Evolutionary conservation across 1,140 invertebrate genomes (phyloP), one percentile per base, ranked within the genome.

Genomic region (Colletes latitarsis): DNA sequence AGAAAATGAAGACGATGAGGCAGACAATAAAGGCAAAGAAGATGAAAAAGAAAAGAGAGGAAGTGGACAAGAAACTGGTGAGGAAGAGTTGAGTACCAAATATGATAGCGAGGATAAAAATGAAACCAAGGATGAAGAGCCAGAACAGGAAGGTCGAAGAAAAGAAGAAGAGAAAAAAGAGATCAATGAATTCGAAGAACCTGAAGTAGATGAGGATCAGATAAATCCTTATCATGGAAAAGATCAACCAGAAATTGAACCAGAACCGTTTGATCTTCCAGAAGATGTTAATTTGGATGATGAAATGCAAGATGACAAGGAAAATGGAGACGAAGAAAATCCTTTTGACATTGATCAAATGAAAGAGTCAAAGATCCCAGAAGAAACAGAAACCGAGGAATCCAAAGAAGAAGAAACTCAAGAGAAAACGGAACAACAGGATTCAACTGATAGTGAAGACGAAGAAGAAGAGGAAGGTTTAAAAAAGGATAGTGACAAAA

Each of bases 201-300:
- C 94, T 5, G 96, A 97, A 89, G 90, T 95, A 82, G 96, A 97
- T 91, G 97, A 98, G 88, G 96, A 98, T 90, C 97, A 98, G 93
- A 93, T 96, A 0, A 97, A 98, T 95, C 97, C 97, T 30, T 96
- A 98, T 91, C 97, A 98, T 90, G 97, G 96, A 46, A 96, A 97
- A 57, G 94, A 96, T 72, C 94, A 96, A 87, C 95, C 96, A 81
- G 94, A 95, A 60, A 96, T 96, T 1, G 97, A 98, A 89, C 95
- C 97, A 8, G 97, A 98, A 92, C 94, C 96, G 21, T 95, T 98
- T 89, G 97, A 99, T 88, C 90, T 99, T 76, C 97, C 97, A 8
- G 97, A 98, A 68, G 96, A 98, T 93, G 92, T 97, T 62, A 95
- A 98, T 89, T 91, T 98, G 5, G 97, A 98, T 89, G 96, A 96